phyloP scores from a whole-genome alignment of 2,797 vertebrate genomes.

The Gymnoscopelus microlampas region DNA sequence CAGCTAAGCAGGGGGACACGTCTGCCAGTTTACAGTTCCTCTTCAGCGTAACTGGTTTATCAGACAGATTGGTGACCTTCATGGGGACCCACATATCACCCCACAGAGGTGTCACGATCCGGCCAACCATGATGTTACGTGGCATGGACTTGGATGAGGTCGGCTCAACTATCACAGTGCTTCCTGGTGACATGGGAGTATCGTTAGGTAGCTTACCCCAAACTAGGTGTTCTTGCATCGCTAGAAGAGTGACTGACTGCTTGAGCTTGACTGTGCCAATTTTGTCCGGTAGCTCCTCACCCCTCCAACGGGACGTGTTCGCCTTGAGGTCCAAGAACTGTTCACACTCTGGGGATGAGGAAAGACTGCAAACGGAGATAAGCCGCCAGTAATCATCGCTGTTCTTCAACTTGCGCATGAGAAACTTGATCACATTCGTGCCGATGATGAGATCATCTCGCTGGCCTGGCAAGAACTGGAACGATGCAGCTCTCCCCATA shows the following conservation, averaged over 20 bases:
- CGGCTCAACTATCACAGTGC: slow-evolving; percentile 3
- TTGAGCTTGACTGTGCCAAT: slow-evolving; percentile 24
- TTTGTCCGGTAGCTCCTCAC: slow-evolving; percentile 11
- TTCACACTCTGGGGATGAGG: slow-evolving; percentile 16
- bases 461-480: slow-evolving; percentile 20
- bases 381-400: slow-evolving; percentile 22
- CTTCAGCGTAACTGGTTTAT: too few species aligned
- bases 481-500: slow-evolving; percentile 36
- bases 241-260: too few species aligned
- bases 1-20: too few species aligned
- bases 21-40: too few species aligned
- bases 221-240: too few species aligned
- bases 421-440: slow-evolving; percentile 44
- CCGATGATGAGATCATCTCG: slow-evolving; percentile 42
- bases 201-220: too few species aligned
- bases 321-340: slow-evolving; percentile 47
- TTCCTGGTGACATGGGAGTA: too few species aligned
- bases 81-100: slow-evolving; percentile 37
- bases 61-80: slow-evolving; percentile 3
- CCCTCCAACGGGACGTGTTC: slow-evolving; percentile 18
- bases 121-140: slow-evolving; percentile 15
- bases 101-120: slow-evolving; percentile 26
- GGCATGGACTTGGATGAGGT: slow-evolving; percentile 24
- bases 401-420: slow-evolving; percentile 42
- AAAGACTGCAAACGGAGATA: background rate